Percentiles rank a stretch among this genome's conserved stretches.
Conservation (phyloP, 1,140 invertebrate species). For the Bombus affinis region DNA sequence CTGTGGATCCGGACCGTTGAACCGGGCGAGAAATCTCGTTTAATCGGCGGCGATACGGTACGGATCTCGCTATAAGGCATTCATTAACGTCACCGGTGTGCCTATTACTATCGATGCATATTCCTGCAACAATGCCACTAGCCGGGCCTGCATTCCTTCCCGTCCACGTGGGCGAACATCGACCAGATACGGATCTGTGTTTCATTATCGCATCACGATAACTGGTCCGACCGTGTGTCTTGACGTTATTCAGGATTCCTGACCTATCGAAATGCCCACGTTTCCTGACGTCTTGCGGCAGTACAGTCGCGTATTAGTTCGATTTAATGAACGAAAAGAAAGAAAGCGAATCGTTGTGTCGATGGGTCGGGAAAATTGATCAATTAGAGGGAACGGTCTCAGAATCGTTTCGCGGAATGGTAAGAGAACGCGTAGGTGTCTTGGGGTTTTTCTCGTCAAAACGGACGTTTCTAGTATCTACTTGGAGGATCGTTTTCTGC, state of each 20-base stretch:
- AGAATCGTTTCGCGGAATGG: neutral
- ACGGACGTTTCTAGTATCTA: slow-evolving; percentile 23
- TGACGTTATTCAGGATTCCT: slow-evolving; percentile 31
- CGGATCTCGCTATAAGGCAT: slow-evolving; percentile 50
- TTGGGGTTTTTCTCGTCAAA: neutral
- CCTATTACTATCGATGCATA: slow-evolving; percentile 57
- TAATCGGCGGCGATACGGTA: slow-evolving; percentile 48
- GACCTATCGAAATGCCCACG: slow-evolving; percentile 33
- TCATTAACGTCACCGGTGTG: slow-evolving; percentile 60
- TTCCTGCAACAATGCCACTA: slow-evolving; percentile 55
- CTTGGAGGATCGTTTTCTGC: slow-evolving; percentile 47
- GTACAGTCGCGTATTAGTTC: neutral
- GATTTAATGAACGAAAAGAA: neutral
- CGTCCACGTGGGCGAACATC: slow-evolving; percentile 51
- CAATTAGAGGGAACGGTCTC: neutral
- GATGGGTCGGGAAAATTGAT: neutral
- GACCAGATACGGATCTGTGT: slow-evolving; percentile 50
- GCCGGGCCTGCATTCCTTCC: slow-evolving; percentile 31
- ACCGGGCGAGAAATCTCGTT: slow-evolving; percentile 57
- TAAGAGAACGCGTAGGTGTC: slow-evolving; percentile 8
- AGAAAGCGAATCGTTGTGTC: neutral
- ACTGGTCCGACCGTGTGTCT: slow-evolving; percentile 39
- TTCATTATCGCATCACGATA: slow-evolving; percentile 54
- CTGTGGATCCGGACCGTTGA: slow-evolving; percentile 47
- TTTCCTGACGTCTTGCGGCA: neutral